Percentiles rank a stretch among this genome's conserved stretches.
phyloP scores from a whole-genome alignment of 1,140 invertebrate species.

The Megathymus violae region DNA sequence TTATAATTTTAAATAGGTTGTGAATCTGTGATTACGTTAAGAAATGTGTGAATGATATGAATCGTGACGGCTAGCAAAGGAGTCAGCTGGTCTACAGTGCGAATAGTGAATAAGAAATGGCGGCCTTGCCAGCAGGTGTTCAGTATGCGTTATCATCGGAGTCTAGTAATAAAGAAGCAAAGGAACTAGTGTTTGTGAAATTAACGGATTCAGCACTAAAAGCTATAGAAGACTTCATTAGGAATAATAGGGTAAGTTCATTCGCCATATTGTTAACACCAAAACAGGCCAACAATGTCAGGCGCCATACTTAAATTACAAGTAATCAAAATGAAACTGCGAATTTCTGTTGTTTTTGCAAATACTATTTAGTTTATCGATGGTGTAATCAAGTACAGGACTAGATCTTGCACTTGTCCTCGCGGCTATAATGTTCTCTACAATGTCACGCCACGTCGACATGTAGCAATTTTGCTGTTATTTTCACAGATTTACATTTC shows the following conservation, averaged over 20 bases:
- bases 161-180: constrained; percentile 92
- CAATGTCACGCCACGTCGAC: constrained; percentile 82
- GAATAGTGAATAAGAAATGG: constrained; percentile 90
- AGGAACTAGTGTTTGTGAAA: constrained; percentile 96
- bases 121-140: constrained; percentile 96
- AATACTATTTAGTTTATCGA: constrained; percentile 41
- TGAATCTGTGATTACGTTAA: constrained; percentile 84
- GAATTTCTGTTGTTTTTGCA: constrained; percentile 65
- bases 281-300: constrained; percentile 82
- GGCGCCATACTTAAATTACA: constrained; percentile 82
- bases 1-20: constrained; percentile 84
- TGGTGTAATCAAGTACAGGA: constrained; percentile 37
- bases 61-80: constrained; percentile 83
- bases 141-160: constrained; percentile 97
- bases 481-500: constrained; percentile 81
- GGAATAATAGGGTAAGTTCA: constrained; percentile 92
- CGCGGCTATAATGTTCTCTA: constrained; percentile 53
- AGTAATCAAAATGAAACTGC: constrained; percentile 80
- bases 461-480: constrained; percentile 79
- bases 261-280: constrained; percentile 80
- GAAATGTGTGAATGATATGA: constrained; percentile 83
- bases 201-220: constrained; percentile 96
- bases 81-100: constrained; percentile 84
- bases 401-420: constrained; percentile 43
- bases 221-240: constrained; percentile 95